A percentile compares a stretch with the other conserved stretches of the same genome.
Conservation (phyloP, 2,113 vertebrate species). For the Oreotrochilus melanogaster region DNA sequence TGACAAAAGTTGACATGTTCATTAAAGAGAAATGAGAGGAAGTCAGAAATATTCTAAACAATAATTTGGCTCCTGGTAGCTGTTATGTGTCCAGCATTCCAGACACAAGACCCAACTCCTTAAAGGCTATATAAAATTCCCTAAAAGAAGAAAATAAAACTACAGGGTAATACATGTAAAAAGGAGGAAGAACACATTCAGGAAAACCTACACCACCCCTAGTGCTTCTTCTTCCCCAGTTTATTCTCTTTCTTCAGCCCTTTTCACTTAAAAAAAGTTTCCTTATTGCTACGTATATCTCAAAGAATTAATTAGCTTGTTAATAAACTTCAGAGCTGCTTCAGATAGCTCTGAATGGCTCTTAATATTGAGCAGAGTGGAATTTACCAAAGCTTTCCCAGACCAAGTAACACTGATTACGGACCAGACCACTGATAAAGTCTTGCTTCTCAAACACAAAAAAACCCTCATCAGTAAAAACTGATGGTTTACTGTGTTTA, state of each 20-base stretch:
- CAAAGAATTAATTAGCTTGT: background rate
- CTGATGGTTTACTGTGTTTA: background rate
- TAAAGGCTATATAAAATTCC: background rate
- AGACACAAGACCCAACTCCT: background rate
- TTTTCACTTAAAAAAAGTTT: background rate
- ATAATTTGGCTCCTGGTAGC: background rate
- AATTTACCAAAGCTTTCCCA: background rate
- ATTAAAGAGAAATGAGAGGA: background rate
- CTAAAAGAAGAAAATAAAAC: background rate
- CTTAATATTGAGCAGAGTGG: background rate
- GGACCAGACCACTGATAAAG: background rate
- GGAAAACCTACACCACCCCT: background rate
- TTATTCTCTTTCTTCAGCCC: background rate
- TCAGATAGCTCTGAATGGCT: fast-evolving
- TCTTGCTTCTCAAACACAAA: background rate
- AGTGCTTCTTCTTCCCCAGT: background rate
- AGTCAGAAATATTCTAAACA: background rate
- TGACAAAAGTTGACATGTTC: background rate
- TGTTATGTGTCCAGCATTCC: background rate
- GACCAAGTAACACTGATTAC: background rate
- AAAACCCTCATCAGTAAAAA: background rate
- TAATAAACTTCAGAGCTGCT: background rate
- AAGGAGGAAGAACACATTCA: background rate
- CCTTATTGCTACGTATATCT: background rate
- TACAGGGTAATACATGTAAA: background rate